Conservation (phyloP, 2,888 invertebrate species). For the Tetropium fuscum region DNA sequence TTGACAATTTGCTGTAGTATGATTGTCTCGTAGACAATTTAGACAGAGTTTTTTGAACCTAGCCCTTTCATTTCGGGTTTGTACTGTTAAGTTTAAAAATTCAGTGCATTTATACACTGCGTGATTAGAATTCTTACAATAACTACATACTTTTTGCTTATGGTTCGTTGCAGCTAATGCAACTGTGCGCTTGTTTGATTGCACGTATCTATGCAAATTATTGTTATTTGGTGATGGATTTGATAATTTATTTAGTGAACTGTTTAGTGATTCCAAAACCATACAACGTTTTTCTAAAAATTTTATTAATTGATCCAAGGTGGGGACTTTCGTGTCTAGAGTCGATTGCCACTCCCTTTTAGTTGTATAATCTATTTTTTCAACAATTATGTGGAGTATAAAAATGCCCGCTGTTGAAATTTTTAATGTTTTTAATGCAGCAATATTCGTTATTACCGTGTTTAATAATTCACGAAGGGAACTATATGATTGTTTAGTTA, state of each 20-base stretch:
- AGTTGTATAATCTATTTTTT: background rate
- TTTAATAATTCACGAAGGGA: too few species aligned
- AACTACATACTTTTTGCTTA: too few species aligned
- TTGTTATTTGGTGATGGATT: background rate
- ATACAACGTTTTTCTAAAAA: background rate
- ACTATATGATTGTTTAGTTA: too few species aligned
- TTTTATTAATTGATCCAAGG: background rate
- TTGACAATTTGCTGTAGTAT: background rate
- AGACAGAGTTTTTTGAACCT: background rate
- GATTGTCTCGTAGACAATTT: background rate
- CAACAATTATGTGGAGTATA: background rate
- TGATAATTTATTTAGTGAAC: background rate
- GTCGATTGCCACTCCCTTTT: background rate
- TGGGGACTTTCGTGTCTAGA: background rate
- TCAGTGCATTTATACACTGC: background rate
- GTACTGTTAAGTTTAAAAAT: background rate
- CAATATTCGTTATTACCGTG: too few species aligned
- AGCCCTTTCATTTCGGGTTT: background rate
- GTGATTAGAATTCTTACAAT: too few species aligned
- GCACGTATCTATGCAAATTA: background rate
- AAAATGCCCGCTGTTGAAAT: background rate
- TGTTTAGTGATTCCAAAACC: background rate
- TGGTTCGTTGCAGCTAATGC: too few species aligned
- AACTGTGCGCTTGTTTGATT: too few species aligned
- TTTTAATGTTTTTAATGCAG: conserved; percentile 6